phyloP scores from a whole-genome alignment of 2,113 vertebrate genomes.

The Zosterops borbonicus region DNA sequence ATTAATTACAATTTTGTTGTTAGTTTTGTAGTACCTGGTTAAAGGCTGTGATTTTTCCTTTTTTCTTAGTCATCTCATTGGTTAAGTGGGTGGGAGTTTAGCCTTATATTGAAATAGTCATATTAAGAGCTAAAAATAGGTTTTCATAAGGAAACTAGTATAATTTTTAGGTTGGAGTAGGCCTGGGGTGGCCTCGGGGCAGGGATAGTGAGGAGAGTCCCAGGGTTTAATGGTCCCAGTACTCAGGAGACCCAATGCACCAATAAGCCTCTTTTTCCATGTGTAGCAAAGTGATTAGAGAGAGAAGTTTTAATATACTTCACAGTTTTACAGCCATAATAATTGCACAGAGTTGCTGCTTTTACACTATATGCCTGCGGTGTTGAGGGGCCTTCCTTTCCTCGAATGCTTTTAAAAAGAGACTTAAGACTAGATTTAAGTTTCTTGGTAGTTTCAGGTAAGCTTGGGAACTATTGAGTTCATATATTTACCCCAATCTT shows the following conservation, averaged over 20 bases:
- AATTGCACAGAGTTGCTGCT: background rate
- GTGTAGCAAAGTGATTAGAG: background rate
- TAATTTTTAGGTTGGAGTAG: background rate
- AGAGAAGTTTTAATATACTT: background rate
- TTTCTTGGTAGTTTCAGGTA: background rate
- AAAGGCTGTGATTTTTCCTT: background rate
- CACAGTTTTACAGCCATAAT: background rate
- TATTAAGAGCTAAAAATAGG: background rate
- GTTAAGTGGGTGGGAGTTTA: rapidly evolving
- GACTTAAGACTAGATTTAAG: background rate
- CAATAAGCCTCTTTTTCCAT: background rate
- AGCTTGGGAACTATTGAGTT: background rate
- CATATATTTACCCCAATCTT: background rate
- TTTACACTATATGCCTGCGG: background rate
- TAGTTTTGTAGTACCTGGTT: background rate
- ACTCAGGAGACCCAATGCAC: background rate
- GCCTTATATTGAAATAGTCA: background rate
- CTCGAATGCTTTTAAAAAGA: background rate
- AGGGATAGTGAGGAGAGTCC: rapidly evolving
- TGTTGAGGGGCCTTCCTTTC: background rate
- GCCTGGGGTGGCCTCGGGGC: rapidly evolving
- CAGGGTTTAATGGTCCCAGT: background rate
- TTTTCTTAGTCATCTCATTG: background rate
- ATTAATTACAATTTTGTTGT: background rate
- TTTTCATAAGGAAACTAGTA: background rate